Conservation (phyloP, 2,797 vertebrate genomes). For the Lagodon rhomboides region DNA sequence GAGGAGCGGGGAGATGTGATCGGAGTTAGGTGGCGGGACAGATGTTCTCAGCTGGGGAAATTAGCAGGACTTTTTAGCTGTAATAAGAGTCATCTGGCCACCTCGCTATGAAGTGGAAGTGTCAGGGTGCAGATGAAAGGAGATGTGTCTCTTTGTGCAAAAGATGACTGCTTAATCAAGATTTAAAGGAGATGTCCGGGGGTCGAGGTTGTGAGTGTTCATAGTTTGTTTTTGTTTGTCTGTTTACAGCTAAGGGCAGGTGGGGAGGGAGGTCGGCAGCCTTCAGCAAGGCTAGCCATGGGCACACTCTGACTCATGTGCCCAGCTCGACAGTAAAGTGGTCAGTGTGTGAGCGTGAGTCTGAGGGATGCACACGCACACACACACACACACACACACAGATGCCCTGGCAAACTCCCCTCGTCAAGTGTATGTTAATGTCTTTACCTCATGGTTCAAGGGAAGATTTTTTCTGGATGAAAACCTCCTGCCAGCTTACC, state of each 20-base stretch:
- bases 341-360: slow-evolving; percentile 47
- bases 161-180: slow-evolving; percentile 16
- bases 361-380: slow-evolving; percentile 3
- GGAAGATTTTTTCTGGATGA: slow-evolving; percentile 72
- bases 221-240: background rate
- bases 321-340: slow-evolving; percentile 61
- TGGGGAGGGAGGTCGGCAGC: slow-evolving; percentile 44
- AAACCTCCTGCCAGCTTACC: slow-evolving; percentile 43
- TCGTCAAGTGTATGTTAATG: slow-evolving; percentile 72
- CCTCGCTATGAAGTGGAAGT: slow-evolving; percentile 55
- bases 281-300: slow-evolving; percentile 39
- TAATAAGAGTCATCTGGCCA: slow-evolving; percentile 70
- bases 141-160: background rate
- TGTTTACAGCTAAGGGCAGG: slow-evolving; percentile 40
- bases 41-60: slow-evolving; percentile 77
- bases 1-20: slow-evolving; percentile 55
- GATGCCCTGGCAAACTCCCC: slow-evolving; percentile 22
- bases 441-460: slow-evolving; percentile 73
- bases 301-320: slow-evolving; percentile 72
- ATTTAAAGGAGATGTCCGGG: slow-evolving; percentile 12
- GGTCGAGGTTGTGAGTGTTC: slow-evolving; percentile 4
- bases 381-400: slow-evolving; percentile 28
- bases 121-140: slow-evolving; percentile 44
- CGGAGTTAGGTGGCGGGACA: slow-evolving; percentile 65
- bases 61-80: slow-evolving; percentile 74